Conservation (phyloP, 2,888 invertebrate species). For the Stegophylla sp. region DNA sequence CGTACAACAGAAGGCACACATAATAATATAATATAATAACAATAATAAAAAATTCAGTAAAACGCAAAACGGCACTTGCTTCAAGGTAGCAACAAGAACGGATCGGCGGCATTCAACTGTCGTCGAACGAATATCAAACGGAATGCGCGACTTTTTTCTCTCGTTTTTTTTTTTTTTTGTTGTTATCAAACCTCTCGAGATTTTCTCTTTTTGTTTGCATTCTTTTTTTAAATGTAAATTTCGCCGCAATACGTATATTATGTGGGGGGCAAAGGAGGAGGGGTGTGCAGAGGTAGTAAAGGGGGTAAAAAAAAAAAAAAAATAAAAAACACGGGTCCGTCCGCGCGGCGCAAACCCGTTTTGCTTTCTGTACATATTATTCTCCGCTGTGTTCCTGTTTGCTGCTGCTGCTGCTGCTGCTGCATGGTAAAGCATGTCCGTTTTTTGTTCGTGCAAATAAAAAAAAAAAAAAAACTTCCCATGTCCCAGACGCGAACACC, state of each 20-base stretch:
- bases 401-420: background rate
- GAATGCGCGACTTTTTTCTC: too few relatives aligned
- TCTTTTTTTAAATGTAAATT: conserved; percentile 59
- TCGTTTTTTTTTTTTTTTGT: too few relatives aligned
- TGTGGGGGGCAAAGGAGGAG: conserved; percentile 43
- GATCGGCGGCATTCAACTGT: conserved; percentile 58
- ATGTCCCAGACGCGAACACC: conserved; percentile 50
- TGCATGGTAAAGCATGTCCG: conserved; percentile 49
- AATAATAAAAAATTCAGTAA: conserved; percentile 21
- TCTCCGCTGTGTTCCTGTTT: too few relatives aligned
- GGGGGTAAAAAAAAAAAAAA: conserved; percentile 33
- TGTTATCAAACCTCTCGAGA: conserved; percentile 35
- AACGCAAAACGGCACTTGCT: conserved; percentile 57
- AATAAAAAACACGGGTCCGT: conserved; percentile 21
- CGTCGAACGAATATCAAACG: conserved; percentile 48
- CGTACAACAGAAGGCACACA: conserved; percentile 8
- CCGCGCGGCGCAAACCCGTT: conserved; percentile 44
- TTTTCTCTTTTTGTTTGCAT: conserved; percentile 49
- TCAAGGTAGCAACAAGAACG: conserved; percentile 40
- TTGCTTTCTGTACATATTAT: conserved; percentile 16
- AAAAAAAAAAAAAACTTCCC: too few relatives aligned
- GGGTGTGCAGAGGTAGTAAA: conserved; percentile 1
- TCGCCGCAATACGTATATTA: conserved; percentile 55
- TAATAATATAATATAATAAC: too few relatives aligned
- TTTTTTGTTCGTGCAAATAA: conserved; percentile 28